These are phyloP conservation scores for Coenonympha arcania DNA, from an alignment of 2,888 invertebrate genomes.

Conservation along the genomic window DNA sequence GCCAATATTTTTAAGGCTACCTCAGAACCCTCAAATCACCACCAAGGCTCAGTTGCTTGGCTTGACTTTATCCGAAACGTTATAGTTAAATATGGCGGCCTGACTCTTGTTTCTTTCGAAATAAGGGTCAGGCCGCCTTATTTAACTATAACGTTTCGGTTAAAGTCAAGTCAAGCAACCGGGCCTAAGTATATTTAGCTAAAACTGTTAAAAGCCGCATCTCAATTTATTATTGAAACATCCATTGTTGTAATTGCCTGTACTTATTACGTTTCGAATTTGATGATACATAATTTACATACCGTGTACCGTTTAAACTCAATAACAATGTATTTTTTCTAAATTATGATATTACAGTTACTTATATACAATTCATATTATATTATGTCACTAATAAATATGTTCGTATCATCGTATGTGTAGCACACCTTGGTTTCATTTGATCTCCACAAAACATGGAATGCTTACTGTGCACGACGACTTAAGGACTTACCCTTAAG, in stretches of 20 bases:
- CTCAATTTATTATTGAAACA: conserved; percentile 9
- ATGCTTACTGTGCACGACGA: no score
- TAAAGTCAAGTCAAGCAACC: no score
- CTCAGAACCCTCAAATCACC: no score
- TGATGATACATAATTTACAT: no score
- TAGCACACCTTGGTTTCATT: conserved; percentile 53
- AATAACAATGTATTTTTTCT: conserved; percentile 39
- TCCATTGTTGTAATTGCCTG: conserved; percentile 9
- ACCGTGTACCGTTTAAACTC: conserved; percentile 23
- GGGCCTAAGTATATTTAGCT: not conserved
- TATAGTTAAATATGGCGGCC: no score
- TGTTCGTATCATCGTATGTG: conserved; percentile 61
- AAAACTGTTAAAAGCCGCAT: conserved; percentile 23
- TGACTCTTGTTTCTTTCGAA: no score
- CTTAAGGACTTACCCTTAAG: no score
- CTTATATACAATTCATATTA: conserved; percentile 33
- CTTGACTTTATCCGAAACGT: no score
- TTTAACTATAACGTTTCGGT: no score
- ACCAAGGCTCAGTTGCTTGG: no score
- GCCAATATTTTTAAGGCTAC: no score
- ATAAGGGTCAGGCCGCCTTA: no score
- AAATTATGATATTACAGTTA: conserved; percentile 40
- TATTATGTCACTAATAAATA: conserved; percentile 55
- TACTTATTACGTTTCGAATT: conserved; percentile 23
- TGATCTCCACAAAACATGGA: conserved; percentile 12